These are phyloP conservation scores for Protonemura montana DNA, from an alignment of 2,888 invertebrate genomes.

Conservation along the genomic window DNA sequence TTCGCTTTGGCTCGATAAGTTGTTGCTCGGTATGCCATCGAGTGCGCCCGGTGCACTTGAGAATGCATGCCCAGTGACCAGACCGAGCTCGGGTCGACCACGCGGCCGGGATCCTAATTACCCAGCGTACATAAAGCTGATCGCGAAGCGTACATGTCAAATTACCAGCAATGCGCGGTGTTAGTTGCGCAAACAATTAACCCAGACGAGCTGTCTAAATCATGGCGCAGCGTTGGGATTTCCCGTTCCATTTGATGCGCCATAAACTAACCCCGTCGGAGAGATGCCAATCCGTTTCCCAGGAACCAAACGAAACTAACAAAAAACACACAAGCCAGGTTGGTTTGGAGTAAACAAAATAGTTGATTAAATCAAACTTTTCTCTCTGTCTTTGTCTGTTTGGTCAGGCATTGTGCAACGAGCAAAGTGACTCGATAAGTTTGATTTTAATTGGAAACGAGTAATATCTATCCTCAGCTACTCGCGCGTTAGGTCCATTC, in stretches of 20 bases:
- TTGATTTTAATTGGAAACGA: constrained; percentile 22
- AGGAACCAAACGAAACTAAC: neutral
- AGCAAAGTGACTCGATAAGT: neutral
- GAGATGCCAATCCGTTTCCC: too few relatives aligned
- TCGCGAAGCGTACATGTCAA: too few relatives aligned
- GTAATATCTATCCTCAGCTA: neutral
- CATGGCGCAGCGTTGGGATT: too few relatives aligned
- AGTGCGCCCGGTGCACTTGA: neutral
- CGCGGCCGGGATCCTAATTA: neutral
- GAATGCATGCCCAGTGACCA: neutral
- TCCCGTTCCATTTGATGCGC: too few relatives aligned
- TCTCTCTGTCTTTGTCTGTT: neutral
- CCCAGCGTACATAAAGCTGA: neutral
- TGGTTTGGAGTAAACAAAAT: neutral
- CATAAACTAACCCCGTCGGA: too few relatives aligned
- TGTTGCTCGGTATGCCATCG: neutral
- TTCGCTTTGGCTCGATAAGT: neutral
- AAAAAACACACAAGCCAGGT: neutral
- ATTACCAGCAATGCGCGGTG: too few relatives aligned
- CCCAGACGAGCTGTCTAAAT: too few relatives aligned
- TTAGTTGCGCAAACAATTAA: too few relatives aligned
- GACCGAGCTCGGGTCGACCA: neutral
- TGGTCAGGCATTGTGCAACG: neutral
- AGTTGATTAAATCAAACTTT: neutral
- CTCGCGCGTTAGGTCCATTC: too few relatives aligned